phyloP scores from a whole-genome alignment of 2,797 vertebrate species.

The Mycteria americana region DNA sequence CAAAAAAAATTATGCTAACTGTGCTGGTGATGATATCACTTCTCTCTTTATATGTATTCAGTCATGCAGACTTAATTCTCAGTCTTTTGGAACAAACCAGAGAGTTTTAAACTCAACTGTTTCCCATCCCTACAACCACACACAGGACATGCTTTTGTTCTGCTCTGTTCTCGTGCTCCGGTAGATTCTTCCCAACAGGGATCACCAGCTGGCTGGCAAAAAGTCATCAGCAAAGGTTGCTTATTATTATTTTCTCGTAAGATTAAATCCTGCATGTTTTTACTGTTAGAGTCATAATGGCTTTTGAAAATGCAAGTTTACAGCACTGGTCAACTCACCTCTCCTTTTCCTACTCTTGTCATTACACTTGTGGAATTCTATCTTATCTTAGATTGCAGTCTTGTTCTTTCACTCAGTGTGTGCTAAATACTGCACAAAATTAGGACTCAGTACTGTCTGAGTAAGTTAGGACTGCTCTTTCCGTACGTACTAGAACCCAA shows the following conservation, averaged over 20 bases:
- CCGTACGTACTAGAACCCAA: not conserved
- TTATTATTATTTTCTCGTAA: not conserved
- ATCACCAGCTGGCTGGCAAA: not conserved
- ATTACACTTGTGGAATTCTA: not conserved
- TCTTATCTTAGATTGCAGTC: not conserved
- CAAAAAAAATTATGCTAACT: not conserved
- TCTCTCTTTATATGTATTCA: not conserved
- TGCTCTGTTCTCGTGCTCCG: not conserved
- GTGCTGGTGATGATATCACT: rapidly evolving
- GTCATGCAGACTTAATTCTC: not conserved
- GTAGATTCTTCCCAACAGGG: not conserved
- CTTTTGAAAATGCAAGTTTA: not conserved
- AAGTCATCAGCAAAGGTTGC: not conserved
- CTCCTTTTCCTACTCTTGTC: not conserved
- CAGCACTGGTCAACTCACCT: not conserved
- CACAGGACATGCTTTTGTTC: not conserved
- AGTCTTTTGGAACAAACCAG: not conserved
- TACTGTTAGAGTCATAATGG: not conserved
- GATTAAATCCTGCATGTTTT: not conserved
- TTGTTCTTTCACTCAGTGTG: not conserved
- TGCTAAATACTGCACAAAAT: not conserved
- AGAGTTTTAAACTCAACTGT: not conserved
- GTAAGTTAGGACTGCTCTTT: not conserved
- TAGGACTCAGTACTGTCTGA: not conserved
- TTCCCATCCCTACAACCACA: not conserved